These are phyloP conservation scores for Grapholita molesta DNA, from an alignment of 1,140 invertebrate species.

Conservation along the genomic window DNA sequence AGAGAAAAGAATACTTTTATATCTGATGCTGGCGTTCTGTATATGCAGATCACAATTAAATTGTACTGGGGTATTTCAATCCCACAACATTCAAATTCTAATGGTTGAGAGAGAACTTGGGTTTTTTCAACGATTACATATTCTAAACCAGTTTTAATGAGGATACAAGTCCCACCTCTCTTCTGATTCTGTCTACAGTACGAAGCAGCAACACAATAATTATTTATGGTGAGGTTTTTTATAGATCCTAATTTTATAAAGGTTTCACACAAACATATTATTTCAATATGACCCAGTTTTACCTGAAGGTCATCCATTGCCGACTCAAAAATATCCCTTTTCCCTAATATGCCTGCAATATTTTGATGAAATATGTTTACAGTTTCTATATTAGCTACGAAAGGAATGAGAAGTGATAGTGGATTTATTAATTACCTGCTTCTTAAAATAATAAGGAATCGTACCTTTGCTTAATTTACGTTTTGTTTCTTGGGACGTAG, in stretches of 20 bases:
- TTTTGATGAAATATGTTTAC: too few relatives aligned
- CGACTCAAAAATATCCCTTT: not conserved
- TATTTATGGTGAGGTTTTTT: not conserved
- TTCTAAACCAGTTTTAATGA: not conserved
- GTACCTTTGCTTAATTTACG: too few relatives aligned
- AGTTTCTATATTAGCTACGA: too few relatives aligned
- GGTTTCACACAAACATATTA: not conserved
- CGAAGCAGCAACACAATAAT: not conserved
- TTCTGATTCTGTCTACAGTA: not conserved
- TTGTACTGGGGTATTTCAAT: not conserved
- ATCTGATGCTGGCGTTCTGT: not conserved
- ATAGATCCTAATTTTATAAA: not conserved
- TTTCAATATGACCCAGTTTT: not conserved
- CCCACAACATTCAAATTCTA: not conserved
- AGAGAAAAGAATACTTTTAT: not conserved
- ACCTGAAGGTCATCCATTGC: not conserved
- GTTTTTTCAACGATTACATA: not conserved
- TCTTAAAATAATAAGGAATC: too few relatives aligned
- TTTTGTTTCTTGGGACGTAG: too few relatives aligned
- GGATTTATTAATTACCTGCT: too few relatives aligned
- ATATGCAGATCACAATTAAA: not conserved
- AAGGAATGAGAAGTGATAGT: too few relatives aligned
- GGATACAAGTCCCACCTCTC: not conserved
- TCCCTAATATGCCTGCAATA: not conserved
- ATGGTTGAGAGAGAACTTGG: not conserved